Evolutionary conservation across 2,888 invertebrate genomes (phyloP), one percentile per base, ranked within the genome.

Genomic region (Limnephilus lunatus): DNA sequence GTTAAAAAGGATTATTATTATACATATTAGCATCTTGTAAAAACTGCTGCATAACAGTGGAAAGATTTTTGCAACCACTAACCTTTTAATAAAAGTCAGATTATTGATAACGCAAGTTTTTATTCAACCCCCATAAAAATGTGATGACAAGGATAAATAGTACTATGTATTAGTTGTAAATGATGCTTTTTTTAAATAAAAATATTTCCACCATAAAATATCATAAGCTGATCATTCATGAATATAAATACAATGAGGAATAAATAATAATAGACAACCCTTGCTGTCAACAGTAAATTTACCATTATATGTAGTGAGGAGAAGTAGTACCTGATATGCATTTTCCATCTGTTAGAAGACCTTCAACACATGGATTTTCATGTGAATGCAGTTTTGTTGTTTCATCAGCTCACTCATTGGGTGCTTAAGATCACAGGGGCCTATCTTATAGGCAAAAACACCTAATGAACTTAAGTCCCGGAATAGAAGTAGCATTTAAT

Each of bases 111-210:
- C 31, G 14, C 14, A 83, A 83, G 82, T 85, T 85, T 85, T 85
- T 85, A 85, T 85, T 85, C 39, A 85, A 83, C 31, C 85, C 35
- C 39, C 85, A 30, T 44, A 39, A 39, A 85, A 85, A 85, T 85
- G 85, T 44, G n/a, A 85, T 85, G 85, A 85, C 39, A 39, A 39
- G n/a, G 35, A 85, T n/a, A 85, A 68, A 68, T 68, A 68, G 68
- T 68, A 19, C 68, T 68, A 68, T 19, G 68, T 82, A 82, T 68
- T 68, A 68, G 68, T 25, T 25, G 25, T n/a, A 68, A 68, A 68
- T 68, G 53, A n/a, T 68, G 68, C 25, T 68, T 68, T 68, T 68
- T 68, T 68, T 68, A 68, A 68, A 68, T 68, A 68, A 68, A 68
- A 68, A 68, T 25, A 68, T 68, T 68, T 68, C n/a, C 7, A 68